A percentile compares a stretch with the other conserved stretches of the same genome.
These are phyloP conservation scores for Erebia aethiops DNA, from an alignment of 2,888 invertebrate species.

Conservation along the genomic window DNA sequence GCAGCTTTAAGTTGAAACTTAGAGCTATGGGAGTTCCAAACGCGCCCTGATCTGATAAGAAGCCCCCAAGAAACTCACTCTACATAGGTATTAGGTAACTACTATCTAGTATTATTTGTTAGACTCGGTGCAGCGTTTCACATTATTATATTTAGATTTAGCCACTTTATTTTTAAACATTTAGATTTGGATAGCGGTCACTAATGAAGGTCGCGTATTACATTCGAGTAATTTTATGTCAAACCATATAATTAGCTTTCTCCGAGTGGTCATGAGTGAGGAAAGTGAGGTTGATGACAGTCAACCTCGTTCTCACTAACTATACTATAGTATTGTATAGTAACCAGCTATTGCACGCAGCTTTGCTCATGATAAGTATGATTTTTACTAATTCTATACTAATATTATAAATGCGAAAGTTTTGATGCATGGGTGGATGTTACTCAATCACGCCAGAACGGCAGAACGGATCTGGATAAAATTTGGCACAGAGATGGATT, in stretches of 20 bases:
- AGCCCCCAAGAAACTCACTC: no score
- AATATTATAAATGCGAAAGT: no score
- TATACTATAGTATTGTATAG: neutral
- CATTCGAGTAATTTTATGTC: constrained; percentile 35
- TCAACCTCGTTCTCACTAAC: neutral
- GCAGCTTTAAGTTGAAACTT: no score
- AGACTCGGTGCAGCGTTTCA: constrained; percentile 25
- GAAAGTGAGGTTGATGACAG: constrained; percentile 7
- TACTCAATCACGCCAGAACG: no score
- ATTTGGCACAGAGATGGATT: no score
- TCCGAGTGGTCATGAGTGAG: constrained; percentile 28
- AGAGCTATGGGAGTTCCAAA: no score
- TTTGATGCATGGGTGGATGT: no score
- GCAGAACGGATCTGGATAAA: no score
- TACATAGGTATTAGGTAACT: neutral
- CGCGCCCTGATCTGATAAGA: no score
- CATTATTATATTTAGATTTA: constrained; percentile 33
- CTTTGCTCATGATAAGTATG: no score
- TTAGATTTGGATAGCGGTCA: constrained; percentile 36
- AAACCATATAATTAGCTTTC: constrained; percentile 37
- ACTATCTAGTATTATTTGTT: constrained; percentile 21
- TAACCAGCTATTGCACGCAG: no score
- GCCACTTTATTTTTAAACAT: constrained; percentile 38
- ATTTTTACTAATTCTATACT: no score
- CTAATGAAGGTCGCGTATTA: constrained; percentile 38